These are phyloP conservation scores for Camponotus floridanus DNA, from an alignment of 1,140 invertebrate species.

Conservation along the genomic window DNA sequence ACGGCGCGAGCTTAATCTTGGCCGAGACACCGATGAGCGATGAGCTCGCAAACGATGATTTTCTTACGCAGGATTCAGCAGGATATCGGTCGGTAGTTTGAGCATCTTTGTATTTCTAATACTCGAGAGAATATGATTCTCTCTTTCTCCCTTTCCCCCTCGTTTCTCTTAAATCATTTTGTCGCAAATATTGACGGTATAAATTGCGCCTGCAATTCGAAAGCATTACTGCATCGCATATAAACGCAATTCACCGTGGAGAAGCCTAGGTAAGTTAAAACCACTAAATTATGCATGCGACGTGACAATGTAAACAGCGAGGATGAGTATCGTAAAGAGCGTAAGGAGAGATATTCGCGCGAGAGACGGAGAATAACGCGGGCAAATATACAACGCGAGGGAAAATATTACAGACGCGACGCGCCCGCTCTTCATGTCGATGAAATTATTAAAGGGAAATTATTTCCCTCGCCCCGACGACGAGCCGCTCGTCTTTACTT, in stretches of 20 bases:
- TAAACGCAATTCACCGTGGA: neutral
- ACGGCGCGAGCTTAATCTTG: slow-evolving; percentile 32
- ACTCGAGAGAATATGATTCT: neutral
- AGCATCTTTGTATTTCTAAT: slow-evolving; percentile 13
- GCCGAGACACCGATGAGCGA: slow-evolving; percentile 11
- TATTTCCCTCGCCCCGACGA: neutral
- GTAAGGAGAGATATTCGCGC: neutral
- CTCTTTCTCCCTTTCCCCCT: neutral
- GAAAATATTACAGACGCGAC: neutral
- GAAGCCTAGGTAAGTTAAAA: slow-evolving; percentile 20
- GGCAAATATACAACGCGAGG: no score
- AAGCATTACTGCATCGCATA: neutral
- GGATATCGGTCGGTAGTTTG: slow-evolving; percentile 10
- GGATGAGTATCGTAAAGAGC: neutral
- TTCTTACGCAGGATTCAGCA: slow-evolving; percentile 21
- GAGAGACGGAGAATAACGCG: no score
- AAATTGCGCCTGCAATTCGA: neutral
- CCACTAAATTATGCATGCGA: slow-evolving; percentile 15
- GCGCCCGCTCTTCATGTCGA: no score
- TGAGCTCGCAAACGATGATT: slow-evolving; percentile 41
- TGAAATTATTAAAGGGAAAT: neutral
- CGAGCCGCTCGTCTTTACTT: neutral
- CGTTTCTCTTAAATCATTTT: neutral
- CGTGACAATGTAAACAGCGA: no score
- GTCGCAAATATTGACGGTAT: neutral